Evolutionary conservation across 2,797 vertebrate species (phyloP).

Genomic region (Pempheris klunzingeri): DNA sequence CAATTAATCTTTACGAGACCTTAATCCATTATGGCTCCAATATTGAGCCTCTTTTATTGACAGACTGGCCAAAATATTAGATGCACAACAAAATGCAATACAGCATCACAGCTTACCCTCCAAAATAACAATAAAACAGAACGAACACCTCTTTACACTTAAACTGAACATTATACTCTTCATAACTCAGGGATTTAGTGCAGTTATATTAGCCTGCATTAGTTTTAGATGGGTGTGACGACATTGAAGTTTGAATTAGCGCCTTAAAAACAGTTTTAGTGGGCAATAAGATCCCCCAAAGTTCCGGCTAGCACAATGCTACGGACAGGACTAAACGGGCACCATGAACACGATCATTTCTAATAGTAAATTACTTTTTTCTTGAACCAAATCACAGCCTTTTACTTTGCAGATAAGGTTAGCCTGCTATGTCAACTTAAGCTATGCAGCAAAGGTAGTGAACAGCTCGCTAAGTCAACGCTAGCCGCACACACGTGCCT

Average conservation of each 20-base stretch:
- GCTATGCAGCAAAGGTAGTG: neutral
- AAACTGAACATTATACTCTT: neutral
- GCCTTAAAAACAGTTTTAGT: neutral
- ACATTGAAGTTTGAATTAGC: neutral
- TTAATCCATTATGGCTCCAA: neutral
- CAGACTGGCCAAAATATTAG: neutral
- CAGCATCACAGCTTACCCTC: neutral
- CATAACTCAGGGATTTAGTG: neutral
- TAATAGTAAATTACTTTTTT: neutral
- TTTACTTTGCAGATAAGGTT: no score
- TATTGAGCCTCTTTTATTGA: neutral
- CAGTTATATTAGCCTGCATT: neutral
- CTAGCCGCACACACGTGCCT: conserved; percentile 69
- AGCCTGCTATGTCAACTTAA: neutral
- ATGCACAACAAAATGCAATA: neutral
- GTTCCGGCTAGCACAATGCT: neutral
- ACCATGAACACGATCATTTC: no score
- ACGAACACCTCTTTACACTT: neutral
- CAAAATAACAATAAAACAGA: neutral
- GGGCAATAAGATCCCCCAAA: neutral
- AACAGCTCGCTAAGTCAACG: conserved; percentile 41
- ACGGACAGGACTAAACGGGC: fast-evolving
- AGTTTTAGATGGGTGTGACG: neutral
- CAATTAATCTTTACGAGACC: neutral
- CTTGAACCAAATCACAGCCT: neutral